Base-by-base conservation (phyloP, 2,113 vertebrate species). In the Dendropsophus ebraccatus region DNA sequence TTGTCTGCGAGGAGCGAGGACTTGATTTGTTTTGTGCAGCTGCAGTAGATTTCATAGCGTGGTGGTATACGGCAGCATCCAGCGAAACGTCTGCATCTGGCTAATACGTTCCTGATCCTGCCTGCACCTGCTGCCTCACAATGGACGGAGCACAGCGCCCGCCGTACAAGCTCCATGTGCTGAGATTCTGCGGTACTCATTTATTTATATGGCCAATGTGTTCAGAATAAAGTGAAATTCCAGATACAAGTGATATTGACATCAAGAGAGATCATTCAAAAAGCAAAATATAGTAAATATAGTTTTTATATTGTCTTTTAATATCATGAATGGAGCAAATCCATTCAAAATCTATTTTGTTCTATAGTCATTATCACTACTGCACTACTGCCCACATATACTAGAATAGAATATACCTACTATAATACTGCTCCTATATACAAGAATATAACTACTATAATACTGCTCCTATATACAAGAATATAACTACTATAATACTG, bases 21-120 rank as follows among this genome's bases (percentile, higher is more conserved):
- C 37, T 10, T 12, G 47, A 76, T 19, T 52, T 52, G 75, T 52
- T 78, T n/a, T 50, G 49, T 77, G 28, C 74, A 52, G 74, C 74
- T 77, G 47, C 21, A 30, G 25, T 19, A 54, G 49, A 21, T 6
- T 28, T 30, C 28, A 32, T 52, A 77, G 25, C 74, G 52, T 19
- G 49, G 19, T 8, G 49, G n/a, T 49, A 21, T 52, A 54, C 3
- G 0, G 16, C 47, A 77, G 28, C n/a, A 32, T 30, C 74, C 74
- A 49, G 49, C 5, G 21, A 54, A 23, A 21, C 19, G 49, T 78
- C 49, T 56, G 50, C 75, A 19, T 50, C 74, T 30, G 13, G 49
- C 74, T 77, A 17, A 35, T 35, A 52, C 19, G 32, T 35, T 78
- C 50, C 75, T 56, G 19, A 56, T 35, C 28, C 50, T 35, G 49